Base-by-base conservation (phyloP, 2,113 vertebrate genomes). In the Silurus asotus region DNA sequence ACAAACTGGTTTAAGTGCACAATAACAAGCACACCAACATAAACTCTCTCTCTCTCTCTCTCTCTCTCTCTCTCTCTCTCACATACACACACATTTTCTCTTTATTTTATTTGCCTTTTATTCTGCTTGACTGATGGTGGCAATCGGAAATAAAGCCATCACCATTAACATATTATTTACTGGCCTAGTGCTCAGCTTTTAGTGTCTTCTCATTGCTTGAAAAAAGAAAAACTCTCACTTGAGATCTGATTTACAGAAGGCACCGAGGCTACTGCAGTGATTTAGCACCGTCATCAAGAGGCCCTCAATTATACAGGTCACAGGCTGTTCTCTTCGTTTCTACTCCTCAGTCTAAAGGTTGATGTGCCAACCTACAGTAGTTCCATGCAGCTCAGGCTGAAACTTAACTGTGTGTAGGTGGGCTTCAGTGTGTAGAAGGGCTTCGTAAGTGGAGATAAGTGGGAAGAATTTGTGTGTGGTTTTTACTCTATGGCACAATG, bases 161-260 rank as follows among this genome's bases (percentile, higher is more conserved):
- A 69, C 49, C 76, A 86, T 86, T 80, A 80, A 14, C 53, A 81
- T 80, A 70, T 81, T 80, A 86, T 86, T 86, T 80, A 86, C 20
- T 80, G 15, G 64, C 53, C 17, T 19, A 70, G 84, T n/a, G 5
- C 70, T 76, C n/a, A 2, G 70, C 58, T 61, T 84, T 84, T 76
- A 84, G n/a, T 80, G 64, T 15, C 77, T 58, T 80, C 53, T 81
- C 58, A 51, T 53, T 70, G 23, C 28, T 70, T 84, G 45, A 59
- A 48, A 45, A 45, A 25, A 23, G 55, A 56, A 37, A 37, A 37
- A 20, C 37, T 20, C 56, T 81, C 55, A 69, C 20, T 80, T 23
- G 6, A 78, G 76, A 20, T 2, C 51, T 85, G 76, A 79, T 79
- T 85, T 85, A 80, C 84, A 69, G 64, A 64, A 69, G 62, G 49